These are phyloP conservation scores for Fundulus diaphanus DNA, from an alignment of 2,797 vertebrate species.

Conservation along the genomic window DNA sequence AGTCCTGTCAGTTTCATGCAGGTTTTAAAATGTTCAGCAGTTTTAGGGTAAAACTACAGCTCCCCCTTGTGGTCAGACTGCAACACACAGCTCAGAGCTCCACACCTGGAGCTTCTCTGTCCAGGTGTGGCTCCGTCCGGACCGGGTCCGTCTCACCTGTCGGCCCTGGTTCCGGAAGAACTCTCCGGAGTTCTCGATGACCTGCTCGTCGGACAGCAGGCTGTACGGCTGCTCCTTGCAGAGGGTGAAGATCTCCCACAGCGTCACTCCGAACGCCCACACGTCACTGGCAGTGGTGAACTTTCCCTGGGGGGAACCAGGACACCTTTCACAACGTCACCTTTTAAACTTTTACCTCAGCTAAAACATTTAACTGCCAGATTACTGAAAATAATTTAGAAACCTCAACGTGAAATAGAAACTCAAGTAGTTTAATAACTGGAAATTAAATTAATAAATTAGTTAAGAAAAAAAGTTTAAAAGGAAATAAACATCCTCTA, in stretches of 20 bases:
- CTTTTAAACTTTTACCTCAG: no score
- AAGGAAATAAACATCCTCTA: no score
- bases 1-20: no score
- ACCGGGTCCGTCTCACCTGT: constrained; percentile 81
- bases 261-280: constrained; percentile 95
- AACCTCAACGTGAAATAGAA: no score
- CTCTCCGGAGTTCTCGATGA: constrained; percentile 98
- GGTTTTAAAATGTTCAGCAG: no score
- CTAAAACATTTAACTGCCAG: no score
- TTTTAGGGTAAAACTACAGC: background rate
- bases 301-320: constrained; percentile 86
- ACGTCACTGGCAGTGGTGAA: constrained; percentile 97
- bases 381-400: no score
- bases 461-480: no score
- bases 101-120: background rate
- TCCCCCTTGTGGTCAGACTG: background rate
- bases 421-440: no score
- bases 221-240: constrained; percentile 96
- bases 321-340: accelerated
- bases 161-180: constrained; percentile 96
- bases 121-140: background rate
- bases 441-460: no score
- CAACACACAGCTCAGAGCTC: background rate
- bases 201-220: constrained; percentile 94
- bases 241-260: constrained; percentile 96